Conservation (phyloP, 2,888 invertebrate species). For the Drosophila falleni region DNA sequence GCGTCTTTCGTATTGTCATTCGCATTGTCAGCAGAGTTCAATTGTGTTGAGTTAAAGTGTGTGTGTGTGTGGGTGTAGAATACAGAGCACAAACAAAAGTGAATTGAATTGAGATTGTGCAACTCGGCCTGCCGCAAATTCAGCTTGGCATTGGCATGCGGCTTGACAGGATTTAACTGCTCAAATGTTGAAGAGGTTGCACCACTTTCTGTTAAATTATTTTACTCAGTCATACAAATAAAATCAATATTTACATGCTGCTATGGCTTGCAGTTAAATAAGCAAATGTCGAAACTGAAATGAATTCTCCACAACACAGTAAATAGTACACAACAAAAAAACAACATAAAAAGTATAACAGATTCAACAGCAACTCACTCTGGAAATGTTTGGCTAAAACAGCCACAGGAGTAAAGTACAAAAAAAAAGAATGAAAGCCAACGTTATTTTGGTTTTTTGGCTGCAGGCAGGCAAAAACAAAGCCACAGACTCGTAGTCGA, state of each 20-base stretch:
- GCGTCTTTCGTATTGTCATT: constrained; percentile 36
- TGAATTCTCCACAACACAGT: constrained; percentile 34
- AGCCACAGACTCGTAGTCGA: constrained; percentile 2
- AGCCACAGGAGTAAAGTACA: constrained; percentile 23
- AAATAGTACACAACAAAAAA: neutral
- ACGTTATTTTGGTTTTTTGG: constrained; percentile 38
- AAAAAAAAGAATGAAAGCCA: constrained; percentile 36
- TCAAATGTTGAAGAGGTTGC: constrained; percentile 17
- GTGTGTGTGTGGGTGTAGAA: constrained; percentile 22
- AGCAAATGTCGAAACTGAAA: constrained; percentile 54
- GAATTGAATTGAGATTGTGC: constrained; percentile 72
- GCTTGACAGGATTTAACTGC: constrained; percentile 40
- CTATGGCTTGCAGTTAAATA: constrained; percentile 60
- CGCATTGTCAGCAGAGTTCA: constrained; percentile 71
- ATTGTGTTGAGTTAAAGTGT: constrained; percentile 18
- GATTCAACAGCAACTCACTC: constrained; percentile 29
- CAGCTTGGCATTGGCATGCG: constrained; percentile 30
- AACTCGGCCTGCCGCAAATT: constrained; percentile 55
- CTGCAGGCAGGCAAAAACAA: constrained; percentile 18
- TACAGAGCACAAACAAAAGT: constrained; percentile 58
- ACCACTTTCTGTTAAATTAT: constrained; percentile 28
- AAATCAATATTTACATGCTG: constrained; percentile 71
- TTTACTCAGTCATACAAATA: constrained; percentile 17
- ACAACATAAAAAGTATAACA: neutral
- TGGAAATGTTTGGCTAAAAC: constrained; percentile 45